phyloP scores from a whole-genome alignment of 2,888 invertebrate genomes.

The Boloria selene region DNA sequence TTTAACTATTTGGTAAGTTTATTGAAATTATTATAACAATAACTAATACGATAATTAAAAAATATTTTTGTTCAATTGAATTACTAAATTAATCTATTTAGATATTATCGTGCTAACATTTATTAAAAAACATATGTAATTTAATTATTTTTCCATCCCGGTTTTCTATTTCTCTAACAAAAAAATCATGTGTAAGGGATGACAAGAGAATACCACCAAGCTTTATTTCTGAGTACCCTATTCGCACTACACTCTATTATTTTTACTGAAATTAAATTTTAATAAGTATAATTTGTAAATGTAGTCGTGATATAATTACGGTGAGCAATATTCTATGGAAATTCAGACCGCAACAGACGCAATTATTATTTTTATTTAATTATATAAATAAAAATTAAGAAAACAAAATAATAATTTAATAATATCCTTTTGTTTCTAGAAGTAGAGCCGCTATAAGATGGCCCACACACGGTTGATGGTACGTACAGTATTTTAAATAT shows the following conservation, averaged over 20 bases:
- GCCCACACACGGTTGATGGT: constrained; percentile 26
- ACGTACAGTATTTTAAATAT: neutral
- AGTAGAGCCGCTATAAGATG: constrained; percentile 30
- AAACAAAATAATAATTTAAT: constrained; percentile 3
- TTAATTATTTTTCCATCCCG: too few species aligned
- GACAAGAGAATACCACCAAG: too few species aligned
- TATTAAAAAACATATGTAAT: too few species aligned
- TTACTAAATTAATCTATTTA: too few species aligned
- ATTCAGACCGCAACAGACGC: constrained; percentile 26
- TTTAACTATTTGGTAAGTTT: constrained; percentile 31
- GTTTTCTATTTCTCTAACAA: too few species aligned
- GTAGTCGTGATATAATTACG: constrained; percentile 32
- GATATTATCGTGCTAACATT: too few species aligned
- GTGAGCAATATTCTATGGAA: neutral
- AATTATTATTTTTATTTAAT: constrained; percentile 18
- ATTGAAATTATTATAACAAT: too few species aligned
- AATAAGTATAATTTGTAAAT: constrained; percentile 32
- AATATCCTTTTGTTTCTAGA: constrained; percentile 29
- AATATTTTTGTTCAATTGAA: too few species aligned
- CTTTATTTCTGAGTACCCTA: too few species aligned
- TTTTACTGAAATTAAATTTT: constrained; percentile 5
- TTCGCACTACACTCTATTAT: neutral
- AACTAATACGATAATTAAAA: too few species aligned
- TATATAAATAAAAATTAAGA: constrained; percentile 10
- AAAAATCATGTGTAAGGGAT: too few species aligned